These are phyloP conservation scores for Mycalesis mineus DNA, from an alignment of 2,888 invertebrate species.

Conservation along the genomic window DNA sequence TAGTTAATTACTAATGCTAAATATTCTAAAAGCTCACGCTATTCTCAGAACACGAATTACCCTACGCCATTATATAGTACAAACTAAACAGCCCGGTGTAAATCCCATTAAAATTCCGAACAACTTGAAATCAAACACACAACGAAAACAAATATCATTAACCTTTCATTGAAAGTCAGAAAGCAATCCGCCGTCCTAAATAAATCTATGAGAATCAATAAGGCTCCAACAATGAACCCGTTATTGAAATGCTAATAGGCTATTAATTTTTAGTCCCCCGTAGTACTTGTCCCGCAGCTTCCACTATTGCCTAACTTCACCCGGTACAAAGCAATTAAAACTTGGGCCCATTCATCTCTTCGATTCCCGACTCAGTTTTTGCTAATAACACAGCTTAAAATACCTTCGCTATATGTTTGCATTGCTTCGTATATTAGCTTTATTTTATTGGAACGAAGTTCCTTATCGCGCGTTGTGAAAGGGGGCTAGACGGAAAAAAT, in stretches of 20 bases:
- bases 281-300: slow-evolving; percentile 16
- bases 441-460: no score
- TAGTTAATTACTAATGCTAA: no score
- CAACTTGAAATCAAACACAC: not conserved
- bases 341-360: slow-evolving; percentile 3
- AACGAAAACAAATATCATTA: not conserved
- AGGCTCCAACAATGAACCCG: slow-evolving; percentile 9
- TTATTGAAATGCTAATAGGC: slow-evolving; percentile 25
- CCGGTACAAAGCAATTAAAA: slow-evolving; percentile 9
- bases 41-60: no score
- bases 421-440: no score
- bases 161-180: slow-evolving; percentile 7
- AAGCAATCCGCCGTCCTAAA: slow-evolving; percentile 10
- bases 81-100: no score
- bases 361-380: not conserved
- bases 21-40: no score
- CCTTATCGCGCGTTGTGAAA: no score
- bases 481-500: no score
- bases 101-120: not conserved
- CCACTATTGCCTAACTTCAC: not conserved
- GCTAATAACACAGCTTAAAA: not conserved
- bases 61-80: no score
- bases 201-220: slow-evolving; percentile 17
- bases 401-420: no score
- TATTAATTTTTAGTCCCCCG: slow-evolving; percentile 25